Evolutionary conservation across 2,113 vertebrate genomes (phyloP), one percentile per base, ranked within the genome.

Genomic region (Planiliza haematocheilus): DNA sequence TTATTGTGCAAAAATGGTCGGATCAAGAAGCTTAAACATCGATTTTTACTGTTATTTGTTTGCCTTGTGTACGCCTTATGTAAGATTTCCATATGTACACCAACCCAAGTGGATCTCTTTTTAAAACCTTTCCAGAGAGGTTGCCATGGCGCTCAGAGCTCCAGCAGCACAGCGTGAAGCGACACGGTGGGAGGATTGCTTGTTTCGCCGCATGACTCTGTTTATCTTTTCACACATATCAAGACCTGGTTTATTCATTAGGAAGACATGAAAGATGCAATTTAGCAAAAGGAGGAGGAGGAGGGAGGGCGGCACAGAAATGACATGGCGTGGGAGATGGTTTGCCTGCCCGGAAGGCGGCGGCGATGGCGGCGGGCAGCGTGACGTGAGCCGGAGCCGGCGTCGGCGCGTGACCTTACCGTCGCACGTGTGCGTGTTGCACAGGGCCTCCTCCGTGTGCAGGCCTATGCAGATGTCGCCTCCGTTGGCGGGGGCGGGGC

Each of bases 381-480:
- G 39, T 10, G 18, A 41, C 62, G 5, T 30, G 38, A 48, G 39
- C 34, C 56, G 6, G 24, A 12, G 6, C 37, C 9, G 7, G 11
- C 36, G 45, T 74, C 17, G 8, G n/a, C 41, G 41, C 7, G 64
- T 14, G 59, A 20, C 5, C 67, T 85, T 94, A 99, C 98, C 97
- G 88, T 98, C 95, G 46, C 98, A 99, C 1, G 96, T 89, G 84
- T 98, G 95, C 0, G 97, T 99, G 91, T 96, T 96, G 77, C 98
- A 99, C 6, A 99, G 93, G 0, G 97, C 97, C 90, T 99, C 98
- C 81, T 99, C 97, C 0, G 97, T 99, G 94, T 99, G 98, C 30
- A 99, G 94, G 1, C 98, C 98, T 0, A 99, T 96, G 89, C 98
- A 99, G 94, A 99, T 98, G 84, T 98, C 97, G 41, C 97, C 97